phyloP scores from a whole-genome alignment of 2,888 invertebrate species.

The Amphipoea lucens region DNA sequence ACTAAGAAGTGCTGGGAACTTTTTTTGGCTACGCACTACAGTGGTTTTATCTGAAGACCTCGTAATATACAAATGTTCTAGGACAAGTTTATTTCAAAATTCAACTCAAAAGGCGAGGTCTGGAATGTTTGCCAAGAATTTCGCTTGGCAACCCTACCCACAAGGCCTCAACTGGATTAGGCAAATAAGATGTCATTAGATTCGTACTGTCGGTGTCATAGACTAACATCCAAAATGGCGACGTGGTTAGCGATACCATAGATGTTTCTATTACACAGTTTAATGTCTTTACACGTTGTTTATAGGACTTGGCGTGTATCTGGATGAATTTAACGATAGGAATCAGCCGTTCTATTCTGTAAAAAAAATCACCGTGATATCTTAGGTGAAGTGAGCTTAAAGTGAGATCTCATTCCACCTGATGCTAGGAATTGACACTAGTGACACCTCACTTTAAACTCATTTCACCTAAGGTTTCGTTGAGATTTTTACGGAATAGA shows the following conservation, averaged over 20 bases:
- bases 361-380: background rate
- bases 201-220: constrained; percentile 47
- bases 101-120: background rate
- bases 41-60: background rate
- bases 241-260: constrained; percentile 13
- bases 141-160: constrained; percentile 32
- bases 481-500: background rate
- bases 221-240: constrained; percentile 39
- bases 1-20: no score
- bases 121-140: background rate
- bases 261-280: constrained; percentile 9
- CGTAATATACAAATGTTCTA: background rate
- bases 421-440: background rate
- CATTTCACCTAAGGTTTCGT: background rate
- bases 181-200: constrained; percentile 57
- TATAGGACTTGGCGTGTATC: no score
- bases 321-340: background rate
- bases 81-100: constrained; percentile 1
- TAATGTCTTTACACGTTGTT: constrained; percentile 16
- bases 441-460: background rate
- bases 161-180: constrained; percentile 42
- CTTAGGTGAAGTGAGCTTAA: background rate
- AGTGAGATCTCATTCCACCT: background rate
- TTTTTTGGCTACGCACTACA: no score
- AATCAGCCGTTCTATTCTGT: background rate